Percentiles rank a stretch among this genome's conserved stretches.
Conservation (phyloP, 1,140 invertebrate species). For the Bombyx mori region DNA sequence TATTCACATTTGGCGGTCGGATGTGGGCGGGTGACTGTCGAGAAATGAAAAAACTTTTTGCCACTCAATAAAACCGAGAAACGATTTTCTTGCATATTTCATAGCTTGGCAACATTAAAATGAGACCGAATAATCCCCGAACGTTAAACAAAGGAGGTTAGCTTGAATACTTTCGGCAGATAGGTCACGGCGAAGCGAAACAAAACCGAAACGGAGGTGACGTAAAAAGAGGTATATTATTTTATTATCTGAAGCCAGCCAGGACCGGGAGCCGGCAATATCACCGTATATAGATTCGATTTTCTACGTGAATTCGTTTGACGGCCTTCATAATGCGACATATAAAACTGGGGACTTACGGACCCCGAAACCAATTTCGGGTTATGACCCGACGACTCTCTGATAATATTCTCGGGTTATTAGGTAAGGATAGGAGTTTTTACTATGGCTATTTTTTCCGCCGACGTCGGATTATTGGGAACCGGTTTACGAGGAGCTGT, state of each 20-base stretch:
- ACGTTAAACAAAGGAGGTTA: neutral
- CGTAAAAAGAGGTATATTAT: constrained; percentile 57
- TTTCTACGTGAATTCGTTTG: constrained; percentile 72
- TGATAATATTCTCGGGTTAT: constrained; percentile 65
- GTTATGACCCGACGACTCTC: constrained; percentile 68
- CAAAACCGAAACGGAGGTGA: constrained; percentile 18
- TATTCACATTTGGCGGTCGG: constrained; percentile 12
- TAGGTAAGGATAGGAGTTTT: constrained; percentile 65
- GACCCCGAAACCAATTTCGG: constrained; percentile 70
- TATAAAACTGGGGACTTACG: constrained; percentile 71
- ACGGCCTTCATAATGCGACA: constrained; percentile 71
- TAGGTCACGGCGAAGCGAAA: constrained; percentile 20
- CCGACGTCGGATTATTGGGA: constrained; percentile 62
- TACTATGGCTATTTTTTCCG: constrained; percentile 52
- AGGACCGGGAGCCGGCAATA: constrained; percentile 56
- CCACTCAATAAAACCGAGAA: constrained; percentile 5
- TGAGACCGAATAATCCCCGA: neutral
- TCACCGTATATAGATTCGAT: constrained; percentile 71
- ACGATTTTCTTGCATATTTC: neutral
- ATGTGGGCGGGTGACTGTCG: constrained; percentile 1
- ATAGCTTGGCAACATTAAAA: neutral
- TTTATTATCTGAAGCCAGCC: constrained; percentile 62
- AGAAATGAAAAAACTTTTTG: constrained; percentile 29
- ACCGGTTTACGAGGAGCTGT: constrained; percentile 49
- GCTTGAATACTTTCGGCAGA: neutral